Evolutionary conservation across 2,113 vertebrate species (phyloP), one percentile per base, ranked within the genome.

Genomic region (Protobothrops flavoviridis): DNA sequence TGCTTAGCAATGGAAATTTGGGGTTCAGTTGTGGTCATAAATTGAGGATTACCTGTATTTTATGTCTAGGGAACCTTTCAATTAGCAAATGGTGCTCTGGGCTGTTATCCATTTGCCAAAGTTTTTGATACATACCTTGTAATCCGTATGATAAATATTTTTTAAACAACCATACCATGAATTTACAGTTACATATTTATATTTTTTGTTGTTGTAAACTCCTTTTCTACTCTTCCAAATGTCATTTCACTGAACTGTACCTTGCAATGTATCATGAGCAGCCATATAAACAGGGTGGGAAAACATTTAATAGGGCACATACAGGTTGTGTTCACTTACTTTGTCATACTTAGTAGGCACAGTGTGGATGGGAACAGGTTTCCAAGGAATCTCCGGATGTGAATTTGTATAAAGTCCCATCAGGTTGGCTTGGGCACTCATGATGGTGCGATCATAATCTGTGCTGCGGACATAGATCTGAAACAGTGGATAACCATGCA

Each of bases 391-490:
- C 94, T 98, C 97, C 5, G 97, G 96, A 94, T 97, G 94, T 0
- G 96, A 97, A 94, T 96, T 97, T 0, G 97, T 97, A 94, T 98
- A 98, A 92, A 98, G 96, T 88, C 98, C 98, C 0, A 98, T 98
- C 0, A 99, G 97, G 95, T 98, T 98, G 93, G 98, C 98, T 94
- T 98, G 97, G 15, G 98, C 98, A 0, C 98, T 98, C 98, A 98
- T 98, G 93, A 99, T 95, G 1, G 98, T 98, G 1, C 98, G 97
- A 94, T 98, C 98, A 2, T 98, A 98, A 96, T 98, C 98, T 0
- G 98, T 98, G 95, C 98, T 98, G 90, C 97, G 97, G 26, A 98
- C 96, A 0, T 98, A 98, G 24, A 98, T 93, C 98, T 99, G 95
- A 85, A 57, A 64, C 6, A 81, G 9, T 33, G 24, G n/a, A 90